Conservation (phyloP, 2,797 vertebrate genomes). For the Emydoidea blandingii region DNA sequence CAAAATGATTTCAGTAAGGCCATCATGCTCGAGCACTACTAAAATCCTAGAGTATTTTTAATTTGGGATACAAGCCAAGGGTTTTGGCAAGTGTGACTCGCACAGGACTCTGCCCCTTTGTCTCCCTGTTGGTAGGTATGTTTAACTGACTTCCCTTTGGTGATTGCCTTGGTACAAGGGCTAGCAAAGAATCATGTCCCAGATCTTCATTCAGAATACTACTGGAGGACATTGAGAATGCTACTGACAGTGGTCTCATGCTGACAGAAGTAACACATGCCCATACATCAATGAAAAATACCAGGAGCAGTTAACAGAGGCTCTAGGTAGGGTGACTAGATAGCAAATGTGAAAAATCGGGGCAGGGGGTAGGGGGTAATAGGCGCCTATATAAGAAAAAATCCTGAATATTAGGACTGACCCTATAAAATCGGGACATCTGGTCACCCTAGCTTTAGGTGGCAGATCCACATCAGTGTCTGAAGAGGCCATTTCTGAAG, state of each 20-base stretch:
- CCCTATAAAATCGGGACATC: too few species aligned
- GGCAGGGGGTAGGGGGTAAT: too few species aligned
- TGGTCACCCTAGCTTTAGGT: not conserved
- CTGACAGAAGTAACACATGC: accelerated
- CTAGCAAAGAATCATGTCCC: not conserved
- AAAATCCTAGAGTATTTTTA: not conserved
- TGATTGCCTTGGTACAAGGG: accelerated
- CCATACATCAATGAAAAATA: not conserved
- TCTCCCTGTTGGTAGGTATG: not conserved
- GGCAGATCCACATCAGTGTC: not conserved
- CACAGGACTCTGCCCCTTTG: not conserved
- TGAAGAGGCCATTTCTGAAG: not conserved
- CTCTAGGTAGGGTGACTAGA: not conserved
- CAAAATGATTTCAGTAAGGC: not conserved
- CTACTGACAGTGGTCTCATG: not conserved
- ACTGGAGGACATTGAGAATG: not conserved
- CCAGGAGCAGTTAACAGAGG: not conserved
- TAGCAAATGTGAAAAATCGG: too few species aligned
- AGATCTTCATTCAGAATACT: not conserved
- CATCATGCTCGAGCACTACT: not conserved
- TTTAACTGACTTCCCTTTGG: not conserved
- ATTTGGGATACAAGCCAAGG: not conserved
- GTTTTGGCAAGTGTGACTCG: not conserved
- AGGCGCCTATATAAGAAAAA: too few species aligned
- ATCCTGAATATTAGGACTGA: too few species aligned